Base-by-base conservation (phyloP, 2,797 vertebrate genomes). In the Adrianichthys oophorus region DNA sequence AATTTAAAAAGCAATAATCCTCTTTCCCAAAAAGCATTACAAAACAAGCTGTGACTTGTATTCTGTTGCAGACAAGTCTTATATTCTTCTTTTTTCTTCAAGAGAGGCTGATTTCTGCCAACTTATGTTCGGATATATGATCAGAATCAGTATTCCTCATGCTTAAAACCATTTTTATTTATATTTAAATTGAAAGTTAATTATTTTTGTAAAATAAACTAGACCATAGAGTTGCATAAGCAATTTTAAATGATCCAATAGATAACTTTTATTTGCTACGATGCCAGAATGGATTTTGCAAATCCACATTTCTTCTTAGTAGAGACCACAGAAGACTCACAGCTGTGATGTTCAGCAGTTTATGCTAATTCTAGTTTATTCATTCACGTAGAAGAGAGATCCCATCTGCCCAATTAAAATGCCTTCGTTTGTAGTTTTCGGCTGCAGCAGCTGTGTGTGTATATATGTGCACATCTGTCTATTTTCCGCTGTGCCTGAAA, bases 351-450 rank as follows among this genome's bases (percentile, higher is more conserved):
- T 70, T 88, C 76, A 84, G 85, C 86, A 74, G 74, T 76, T 37
- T 76, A 87, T 90, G 86, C 68, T 80, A 89, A 90, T 89, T 49
- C 50, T 3, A 55, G 48, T 37, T 88, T 85, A 89, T 90, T 70
- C 63, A 85, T 87, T 69, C 80, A 77, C 48, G 54, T 17, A 56
- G 68, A 82, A 87, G 75, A 90, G 86, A 86, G 83, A 72, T 71
- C 71, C 82, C 86, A 86, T 85, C 88, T 89, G 82, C 63, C 49
- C 65, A 76, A 83, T 89, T 86, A 86, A 73, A 59, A 77, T 65
- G 56, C 47, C 12, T 80, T 66, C 24, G 76, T 89, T 89, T 89
- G 86, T 87, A 84, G 79, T 80, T 80, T 80, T 56, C 61, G 67
- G 32, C 32, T 12, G 19, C 17, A 48, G 59, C 61, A 80, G 60